These are phyloP conservation scores for Gallirallus australis DNA, from an alignment of 2,797 vertebrate genomes.

Conservation along the genomic window DNA sequence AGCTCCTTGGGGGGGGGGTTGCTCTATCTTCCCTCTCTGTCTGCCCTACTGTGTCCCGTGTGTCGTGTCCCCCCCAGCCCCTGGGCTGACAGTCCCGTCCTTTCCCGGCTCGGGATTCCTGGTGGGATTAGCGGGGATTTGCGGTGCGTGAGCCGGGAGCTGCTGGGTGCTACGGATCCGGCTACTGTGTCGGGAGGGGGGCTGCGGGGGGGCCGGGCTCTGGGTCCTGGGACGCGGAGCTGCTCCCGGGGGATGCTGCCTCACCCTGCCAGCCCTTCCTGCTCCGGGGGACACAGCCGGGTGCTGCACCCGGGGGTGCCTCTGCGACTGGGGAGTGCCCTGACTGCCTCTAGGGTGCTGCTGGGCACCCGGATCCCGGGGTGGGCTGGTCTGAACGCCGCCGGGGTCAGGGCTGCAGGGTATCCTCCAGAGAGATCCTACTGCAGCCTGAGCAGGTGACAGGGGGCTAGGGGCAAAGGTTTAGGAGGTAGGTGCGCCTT, in stretches of 20 bases:
- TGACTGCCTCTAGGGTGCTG: not conserved
- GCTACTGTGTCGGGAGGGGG: conserved; percentile 10
- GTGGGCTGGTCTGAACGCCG: not conserved
- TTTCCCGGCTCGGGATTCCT: conserved; percentile 4
- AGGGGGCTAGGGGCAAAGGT: fast-evolving
- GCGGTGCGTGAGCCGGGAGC: conserved; percentile 21
- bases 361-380: not conserved
- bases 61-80: too few species aligned
- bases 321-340: not conserved
- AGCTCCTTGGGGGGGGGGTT: not conserved
- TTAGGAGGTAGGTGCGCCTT: not conserved
- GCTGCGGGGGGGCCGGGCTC: not conserved
- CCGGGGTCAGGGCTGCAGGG: not conserved
- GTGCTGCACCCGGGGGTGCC: not conserved
- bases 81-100: not conserved
- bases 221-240: not conserved
- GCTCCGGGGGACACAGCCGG: not conserved
- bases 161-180: not conserved
- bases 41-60: not conserved
- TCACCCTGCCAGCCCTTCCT: not conserved
- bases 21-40: not conserved
- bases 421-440: not conserved
- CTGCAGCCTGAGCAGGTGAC: not conserved
- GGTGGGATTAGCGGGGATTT: conserved; percentile 40
- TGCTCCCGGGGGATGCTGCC: fast-evolving